A percentile compares a stretch with the other conserved stretches of the same genome.
These are phyloP conservation scores for Schlechtendalia chinensis DNA, from an alignment of 1,140 invertebrate genomes.

Conservation along the genomic window DNA sequence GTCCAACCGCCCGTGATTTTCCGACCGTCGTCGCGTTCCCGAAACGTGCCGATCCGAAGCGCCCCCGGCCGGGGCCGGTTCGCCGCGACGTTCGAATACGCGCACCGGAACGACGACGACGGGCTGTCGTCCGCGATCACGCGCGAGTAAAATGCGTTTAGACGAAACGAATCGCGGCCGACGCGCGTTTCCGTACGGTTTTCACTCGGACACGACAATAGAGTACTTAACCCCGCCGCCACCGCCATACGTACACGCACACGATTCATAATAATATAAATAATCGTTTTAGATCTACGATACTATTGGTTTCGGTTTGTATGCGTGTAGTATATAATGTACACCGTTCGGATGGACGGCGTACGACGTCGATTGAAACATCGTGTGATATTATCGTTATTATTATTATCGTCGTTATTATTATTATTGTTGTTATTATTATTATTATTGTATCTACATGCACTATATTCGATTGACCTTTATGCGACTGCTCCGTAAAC, in stretches of 20 bases:
- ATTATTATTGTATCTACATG: too few species aligned
- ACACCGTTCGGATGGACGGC: neutral
- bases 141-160: conserved; percentile 8
- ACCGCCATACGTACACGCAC: neutral
- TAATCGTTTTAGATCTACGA: conserved; percentile 36
- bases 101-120: too few species aligned
- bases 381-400: too few species aligned
- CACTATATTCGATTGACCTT: too few species aligned
- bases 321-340: neutral
- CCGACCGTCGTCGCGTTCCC: neutral
- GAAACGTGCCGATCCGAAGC: too few species aligned
- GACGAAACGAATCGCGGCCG: conserved; percentile 26
- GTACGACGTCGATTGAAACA: conserved; percentile 7
- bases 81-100: neutral
- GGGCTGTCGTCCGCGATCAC: neutral
- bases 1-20: neutral
- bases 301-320: conserved; percentile 1
- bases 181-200: neutral
- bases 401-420: too few species aligned
- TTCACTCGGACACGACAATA: conserved; percentile 36
- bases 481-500: too few species aligned
- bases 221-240: neutral
- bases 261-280: conserved; percentile 23
- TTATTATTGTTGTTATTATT: too few species aligned
- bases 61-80: too few species aligned